These are phyloP conservation scores for Zosterops hypoxanthus DNA, from an alignment of 2,113 vertebrate genomes.

Conservation along the genomic window DNA sequence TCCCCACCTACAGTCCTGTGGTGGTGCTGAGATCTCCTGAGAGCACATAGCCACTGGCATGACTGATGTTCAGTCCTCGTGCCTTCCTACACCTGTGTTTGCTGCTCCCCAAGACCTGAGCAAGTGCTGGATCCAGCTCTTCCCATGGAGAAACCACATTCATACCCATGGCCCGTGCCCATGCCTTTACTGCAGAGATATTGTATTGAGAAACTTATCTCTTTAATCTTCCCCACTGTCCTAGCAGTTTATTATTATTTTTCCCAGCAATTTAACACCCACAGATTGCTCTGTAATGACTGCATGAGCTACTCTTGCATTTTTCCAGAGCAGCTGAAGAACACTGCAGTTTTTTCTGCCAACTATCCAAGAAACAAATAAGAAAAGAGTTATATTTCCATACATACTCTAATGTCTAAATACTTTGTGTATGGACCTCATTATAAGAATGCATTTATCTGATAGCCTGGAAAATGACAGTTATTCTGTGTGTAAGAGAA, in stretches of 20 bases:
- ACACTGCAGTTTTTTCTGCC: neutral
- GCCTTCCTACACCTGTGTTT: neutral
- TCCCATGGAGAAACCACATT: neutral
- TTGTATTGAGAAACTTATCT: neutral
- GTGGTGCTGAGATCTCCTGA: neutral
- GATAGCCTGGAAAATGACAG: neutral
- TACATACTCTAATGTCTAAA: neutral
- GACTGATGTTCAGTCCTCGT: neutral
- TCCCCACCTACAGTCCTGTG: neutral
- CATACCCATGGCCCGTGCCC: neutral
- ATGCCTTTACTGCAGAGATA: neutral
- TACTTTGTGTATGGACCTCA: neutral
- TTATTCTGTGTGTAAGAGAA: neutral
- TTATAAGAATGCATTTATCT: neutral
- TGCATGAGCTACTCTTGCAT: neutral
- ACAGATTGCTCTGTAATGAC: neutral
- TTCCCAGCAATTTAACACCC: neutral
- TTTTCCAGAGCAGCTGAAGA: neutral
- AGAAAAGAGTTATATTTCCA: neutral
- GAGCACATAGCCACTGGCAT: fast-evolving
- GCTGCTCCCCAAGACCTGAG: neutral
- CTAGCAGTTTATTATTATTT: neutral
- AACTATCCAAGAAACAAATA: neutral
- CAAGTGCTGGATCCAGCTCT: neutral
- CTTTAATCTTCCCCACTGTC: neutral